Conservation (phyloP, 2,797 vertebrate species). For the Oryzias sinensis region DNA sequence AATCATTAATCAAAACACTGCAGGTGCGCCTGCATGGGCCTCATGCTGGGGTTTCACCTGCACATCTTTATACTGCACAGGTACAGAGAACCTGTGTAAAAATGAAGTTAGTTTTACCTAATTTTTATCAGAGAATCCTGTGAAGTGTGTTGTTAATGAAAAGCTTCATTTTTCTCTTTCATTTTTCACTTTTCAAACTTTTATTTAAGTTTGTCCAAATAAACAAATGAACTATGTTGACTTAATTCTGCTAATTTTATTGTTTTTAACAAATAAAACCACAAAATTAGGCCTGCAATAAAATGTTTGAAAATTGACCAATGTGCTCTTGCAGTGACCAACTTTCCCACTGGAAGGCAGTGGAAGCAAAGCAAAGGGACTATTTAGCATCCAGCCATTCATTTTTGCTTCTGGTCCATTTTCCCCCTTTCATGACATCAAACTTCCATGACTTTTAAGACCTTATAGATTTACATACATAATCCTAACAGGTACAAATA, state of each 20-base stretch:
- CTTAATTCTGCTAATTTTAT: too few relatives aligned
- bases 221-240: constrained; percentile 1
- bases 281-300: too few relatives aligned
- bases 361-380: too few relatives aligned
- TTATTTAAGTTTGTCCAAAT: constrained; percentile 9
- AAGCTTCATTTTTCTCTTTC: background rate
- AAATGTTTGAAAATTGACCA: too few relatives aligned
- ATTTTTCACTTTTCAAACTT: background rate
- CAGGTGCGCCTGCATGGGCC: constrained; percentile 52
- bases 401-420: background rate
- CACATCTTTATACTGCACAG: constrained; percentile 33
- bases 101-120: constrained; percentile 50
- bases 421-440: background rate
- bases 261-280: background rate
- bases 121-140: constrained; percentile 36
- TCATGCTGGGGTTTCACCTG: constrained; percentile 66
- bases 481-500: too few relatives aligned
- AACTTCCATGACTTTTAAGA: background rate
- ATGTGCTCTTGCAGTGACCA: too few relatives aligned
- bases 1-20: constrained; percentile 68
- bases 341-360: too few relatives aligned
- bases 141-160: constrained; percentile 7
- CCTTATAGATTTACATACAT: background rate
- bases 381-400: background rate
- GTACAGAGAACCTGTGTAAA: constrained; percentile 30